Conservation (phyloP, 2,113 vertebrate species). For the Phrynocephalus versicolor region DNA sequence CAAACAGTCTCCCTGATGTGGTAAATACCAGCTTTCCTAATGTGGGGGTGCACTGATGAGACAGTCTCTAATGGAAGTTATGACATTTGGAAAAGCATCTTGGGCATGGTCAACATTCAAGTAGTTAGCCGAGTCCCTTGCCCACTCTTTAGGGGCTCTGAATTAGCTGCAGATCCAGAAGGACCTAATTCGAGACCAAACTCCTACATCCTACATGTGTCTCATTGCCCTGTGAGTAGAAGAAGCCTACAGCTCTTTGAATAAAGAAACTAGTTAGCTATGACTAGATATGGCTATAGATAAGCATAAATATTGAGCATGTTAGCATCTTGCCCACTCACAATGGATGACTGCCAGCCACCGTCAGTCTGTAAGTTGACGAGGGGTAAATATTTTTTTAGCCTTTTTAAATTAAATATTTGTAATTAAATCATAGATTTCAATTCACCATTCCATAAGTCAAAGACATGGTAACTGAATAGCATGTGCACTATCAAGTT, state of each 20-base stretch:
- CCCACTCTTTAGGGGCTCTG: neutral
- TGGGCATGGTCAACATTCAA: neutral
- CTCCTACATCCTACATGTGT: neutral
- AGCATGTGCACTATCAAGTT: neutral
- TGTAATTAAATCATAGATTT: no score
- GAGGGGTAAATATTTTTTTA: neutral
- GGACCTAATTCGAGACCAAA: neutral
- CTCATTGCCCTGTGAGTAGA: no score
- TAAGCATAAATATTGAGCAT: neutral
- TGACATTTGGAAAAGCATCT: neutral
- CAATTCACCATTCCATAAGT: neutral
- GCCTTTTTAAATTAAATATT: no score
- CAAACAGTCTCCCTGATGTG: constrained; percentile 3
- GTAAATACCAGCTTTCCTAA: constrained; percentile 11
- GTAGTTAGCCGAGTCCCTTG: neutral
- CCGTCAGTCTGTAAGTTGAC: neutral
- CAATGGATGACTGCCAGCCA: neutral
- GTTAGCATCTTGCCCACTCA: neutral
- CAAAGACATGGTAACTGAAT: neutral
- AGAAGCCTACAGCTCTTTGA: neutral
- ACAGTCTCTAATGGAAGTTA: neutral
- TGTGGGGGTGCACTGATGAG: neutral
- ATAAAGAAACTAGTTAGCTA: neutral
- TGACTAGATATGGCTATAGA: neutral
- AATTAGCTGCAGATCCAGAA: neutral